These are phyloP conservation scores for Arge pagana DNA, from an alignment of 2,888 invertebrate genomes.

Conservation along the genomic window DNA sequence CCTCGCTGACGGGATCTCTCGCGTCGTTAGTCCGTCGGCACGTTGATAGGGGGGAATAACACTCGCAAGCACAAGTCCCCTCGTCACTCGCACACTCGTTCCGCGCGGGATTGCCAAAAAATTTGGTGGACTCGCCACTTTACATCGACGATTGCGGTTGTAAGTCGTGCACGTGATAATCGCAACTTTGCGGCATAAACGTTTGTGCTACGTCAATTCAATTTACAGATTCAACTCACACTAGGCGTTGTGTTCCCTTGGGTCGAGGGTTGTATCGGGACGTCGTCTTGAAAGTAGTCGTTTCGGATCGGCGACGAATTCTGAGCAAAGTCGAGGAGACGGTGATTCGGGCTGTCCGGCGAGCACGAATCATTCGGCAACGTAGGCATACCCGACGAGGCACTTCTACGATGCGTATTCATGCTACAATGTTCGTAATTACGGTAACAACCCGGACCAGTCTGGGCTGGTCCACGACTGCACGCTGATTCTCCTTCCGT, in stretches of 20 bases:
- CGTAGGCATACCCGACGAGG: slow-evolving; percentile 58
- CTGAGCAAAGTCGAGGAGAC: slow-evolving; percentile 54
- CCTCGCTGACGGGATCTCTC: too few relatives aligned
- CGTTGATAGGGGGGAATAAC: too few relatives aligned
- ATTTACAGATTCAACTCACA: slow-evolving; percentile 52
- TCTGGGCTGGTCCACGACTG: slow-evolving; percentile 70
- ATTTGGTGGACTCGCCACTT: too few relatives aligned
- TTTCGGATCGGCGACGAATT: slow-evolving; percentile 52
- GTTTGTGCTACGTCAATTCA: too few relatives aligned
- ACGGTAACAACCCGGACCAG: slow-evolving; percentile 77
- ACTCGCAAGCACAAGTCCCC: too few relatives aligned
- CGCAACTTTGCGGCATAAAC: too few relatives aligned
- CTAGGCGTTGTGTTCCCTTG: slow-evolving; percentile 54
- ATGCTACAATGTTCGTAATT: slow-evolving; percentile 73
- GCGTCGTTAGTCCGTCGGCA: too few relatives aligned
- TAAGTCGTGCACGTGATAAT: too few relatives aligned
- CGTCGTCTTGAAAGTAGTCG: slow-evolving; percentile 53
- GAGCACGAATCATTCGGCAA: slow-evolving; percentile 53
- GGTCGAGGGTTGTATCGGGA: slow-evolving; percentile 50
- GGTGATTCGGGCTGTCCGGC: slow-evolving; percentile 54
- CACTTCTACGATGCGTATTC: slow-evolving; percentile 60
- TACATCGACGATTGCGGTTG: too few relatives aligned
- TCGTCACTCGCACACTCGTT: too few relatives aligned
- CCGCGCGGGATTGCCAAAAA: too few relatives aligned
- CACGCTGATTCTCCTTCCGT: slow-evolving; percentile 69